Base-by-base conservation (phyloP, 2,113 vertebrate species). In the Macquaria australasica region DNA sequence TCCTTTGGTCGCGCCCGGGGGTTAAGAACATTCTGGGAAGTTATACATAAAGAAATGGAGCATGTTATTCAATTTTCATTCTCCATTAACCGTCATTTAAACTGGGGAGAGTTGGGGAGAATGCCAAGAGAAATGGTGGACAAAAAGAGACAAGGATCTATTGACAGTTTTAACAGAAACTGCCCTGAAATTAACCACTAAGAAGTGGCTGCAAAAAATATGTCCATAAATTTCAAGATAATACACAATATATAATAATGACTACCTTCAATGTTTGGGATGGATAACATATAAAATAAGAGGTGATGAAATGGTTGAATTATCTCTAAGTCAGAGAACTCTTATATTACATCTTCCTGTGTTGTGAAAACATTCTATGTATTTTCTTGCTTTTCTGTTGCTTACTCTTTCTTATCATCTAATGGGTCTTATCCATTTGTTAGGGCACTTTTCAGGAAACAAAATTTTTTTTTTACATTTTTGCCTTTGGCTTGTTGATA, bases 61-160 rank as follows among this genome's bases (percentile, higher is more conserved):
- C 72, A 48, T 80, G 75, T 62, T 56, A 85, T 89, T 83, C 10
- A 55, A 71, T 73, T 87, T 88, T 77, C 66, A 81, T 84, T 91
- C 81, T 86, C 73, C 80, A 81, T 84, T 89, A 91, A 81, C 28
- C 62, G 28, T 79, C 66, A 79, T 55, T 86, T 67, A 73, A 56
- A 75, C 59, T 12, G 20, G 78, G 73, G 48, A 64, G 62, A 59
- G 74, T 12, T 20, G 72, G 77, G 69, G 23, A 28, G 31, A 37
- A 73, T 23, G 74, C 56, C 72, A 80, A 59, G n/a, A 77, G 73
- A 82, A 81, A 79, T 37, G 21, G 55, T 68, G 53, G 64, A 66
- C 68, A 81, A 68, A 31, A 75, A 71, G 48, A 82, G 39, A 77
- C 34, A 62, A 64, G 51, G 45, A 74, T 69, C 76, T 72, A 51